Conservation (phyloP, 2,888 invertebrate genomes). For the Palloptera scutellata region DNA sequence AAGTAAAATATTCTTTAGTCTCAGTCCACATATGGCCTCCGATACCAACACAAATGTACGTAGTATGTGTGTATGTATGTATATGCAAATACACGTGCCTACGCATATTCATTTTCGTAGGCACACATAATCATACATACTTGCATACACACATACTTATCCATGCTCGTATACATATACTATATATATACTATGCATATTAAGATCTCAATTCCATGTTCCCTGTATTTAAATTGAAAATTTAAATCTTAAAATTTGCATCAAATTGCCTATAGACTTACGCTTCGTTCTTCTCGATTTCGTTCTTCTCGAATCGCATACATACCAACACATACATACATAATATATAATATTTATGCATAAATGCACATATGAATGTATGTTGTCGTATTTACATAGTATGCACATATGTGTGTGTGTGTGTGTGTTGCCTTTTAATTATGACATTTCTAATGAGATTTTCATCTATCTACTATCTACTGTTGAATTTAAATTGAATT, state of each 20-base stretch:
- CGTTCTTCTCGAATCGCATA: no score
- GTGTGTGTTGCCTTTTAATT: conserved; percentile 54
- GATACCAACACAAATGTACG: neutral
- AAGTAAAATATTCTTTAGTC: no score
- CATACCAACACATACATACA: neutral
- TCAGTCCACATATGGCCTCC: neutral
- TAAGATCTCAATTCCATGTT: neutral
- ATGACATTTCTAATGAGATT: conserved; percentile 53
- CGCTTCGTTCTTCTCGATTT: no score
- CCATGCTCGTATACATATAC: neutral
- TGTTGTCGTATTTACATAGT: conserved; percentile 10
- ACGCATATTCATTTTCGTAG: neutral
- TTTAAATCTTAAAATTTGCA: conserved; percentile 34
- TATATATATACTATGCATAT: neutral
- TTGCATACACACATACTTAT: neutral
- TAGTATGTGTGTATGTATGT: conserved; percentile 1
- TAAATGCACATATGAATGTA: conserved; percentile 17
- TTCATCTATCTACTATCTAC: no score
- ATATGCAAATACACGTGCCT: conserved; percentile 6
- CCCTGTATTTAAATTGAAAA: conserved; percentile 43
- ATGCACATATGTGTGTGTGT: conserved; percentile 20
- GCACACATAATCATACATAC: neutral
- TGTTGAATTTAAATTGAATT: conserved; percentile 28
- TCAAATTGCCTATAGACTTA: conserved; percentile 28
- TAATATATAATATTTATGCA: conserved; percentile 7